Conservation (phyloP, 2,888 invertebrate genomes). For the Ametastegia equiseti region DNA sequence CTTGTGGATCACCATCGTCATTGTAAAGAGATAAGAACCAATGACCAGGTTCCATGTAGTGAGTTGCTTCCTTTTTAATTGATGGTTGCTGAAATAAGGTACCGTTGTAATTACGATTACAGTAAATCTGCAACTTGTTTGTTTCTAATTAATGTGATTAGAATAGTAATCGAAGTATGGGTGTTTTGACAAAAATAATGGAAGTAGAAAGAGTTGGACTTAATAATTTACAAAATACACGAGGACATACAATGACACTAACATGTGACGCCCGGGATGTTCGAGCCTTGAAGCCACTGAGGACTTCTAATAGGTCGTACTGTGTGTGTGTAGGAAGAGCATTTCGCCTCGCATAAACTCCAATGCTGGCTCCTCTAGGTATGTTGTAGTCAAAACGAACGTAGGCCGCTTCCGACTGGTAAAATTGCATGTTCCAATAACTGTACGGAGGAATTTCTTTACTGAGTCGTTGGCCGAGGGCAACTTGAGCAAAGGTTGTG, state of each 20-base stretch:
- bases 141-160: too few species aligned
- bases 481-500: constrained; percentile 93
- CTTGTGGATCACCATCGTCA: constrained; percentile 94
- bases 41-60: constrained; percentile 97
- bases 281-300: constrained; percentile 93
- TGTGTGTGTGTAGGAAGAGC: constrained; percentile 97
- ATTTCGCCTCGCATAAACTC: constrained; percentile 95
- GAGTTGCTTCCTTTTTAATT: constrained; percentile 93
- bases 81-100: constrained; percentile 81
- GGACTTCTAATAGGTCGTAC: constrained; percentile 96
- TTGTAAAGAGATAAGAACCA: constrained; percentile 98
- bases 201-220: not conserved
- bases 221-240: constrained; percentile 52
- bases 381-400: constrained; percentile 97
- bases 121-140: not conserved
- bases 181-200: not conserved
- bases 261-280: constrained; percentile 92
- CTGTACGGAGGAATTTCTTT: constrained; percentile 95
- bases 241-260: constrained; percentile 78
- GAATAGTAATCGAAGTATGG: not conserved
- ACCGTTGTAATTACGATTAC: not conserved
- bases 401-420: constrained; percentile 95
- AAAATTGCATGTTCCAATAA: constrained; percentile 99
- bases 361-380: constrained; percentile 94
- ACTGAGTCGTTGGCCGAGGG: constrained; percentile 90